Conservation (phyloP, 2,797 vertebrate species). For the Phataginus tricuspis region DNA sequence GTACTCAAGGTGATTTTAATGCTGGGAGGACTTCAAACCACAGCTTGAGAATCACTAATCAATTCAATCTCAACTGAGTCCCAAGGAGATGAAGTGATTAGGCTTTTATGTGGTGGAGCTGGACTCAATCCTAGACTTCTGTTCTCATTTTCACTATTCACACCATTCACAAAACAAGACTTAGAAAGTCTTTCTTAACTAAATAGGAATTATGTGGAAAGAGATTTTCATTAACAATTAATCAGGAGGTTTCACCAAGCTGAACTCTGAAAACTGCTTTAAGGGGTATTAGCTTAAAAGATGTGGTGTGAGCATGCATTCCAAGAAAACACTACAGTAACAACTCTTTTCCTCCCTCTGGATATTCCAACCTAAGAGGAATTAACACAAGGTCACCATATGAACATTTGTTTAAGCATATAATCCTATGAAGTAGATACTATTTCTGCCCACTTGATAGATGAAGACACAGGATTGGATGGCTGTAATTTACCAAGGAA, state of each 20-base stretch:
- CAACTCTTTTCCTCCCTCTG: not conserved
- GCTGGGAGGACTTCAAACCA: not conserved
- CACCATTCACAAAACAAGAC: slow-evolving; percentile 41
- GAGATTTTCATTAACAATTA: slow-evolving; percentile 31
- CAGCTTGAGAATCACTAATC: not conserved
- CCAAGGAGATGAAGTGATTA: not conserved
- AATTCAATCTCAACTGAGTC: not conserved
- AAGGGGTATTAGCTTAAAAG: not conserved
- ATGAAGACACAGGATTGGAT: not conserved
- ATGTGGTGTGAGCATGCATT: not conserved
- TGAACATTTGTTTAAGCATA: not conserved
- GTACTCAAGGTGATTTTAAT: slow-evolving; percentile 10
- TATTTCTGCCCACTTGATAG: slow-evolving; percentile 32
- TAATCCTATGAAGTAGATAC: not conserved
- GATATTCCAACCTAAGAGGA: slow-evolving; percentile 32
- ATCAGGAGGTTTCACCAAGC: slow-evolving; percentile 25
- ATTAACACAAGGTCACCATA: slow-evolving; percentile 9
- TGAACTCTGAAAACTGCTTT: slow-evolving; percentile 54
- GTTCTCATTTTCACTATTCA: slow-evolving; percentile 39
- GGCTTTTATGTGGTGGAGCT: not conserved
- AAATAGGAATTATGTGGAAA: slow-evolving; percentile 6
- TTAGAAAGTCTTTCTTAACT: slow-evolving; percentile 46
- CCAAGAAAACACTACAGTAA: not conserved
- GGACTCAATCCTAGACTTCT: slow-evolving; percentile 25
- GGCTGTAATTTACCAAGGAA: slow-evolving; percentile 46